phyloP scores from a whole-genome alignment of 2,888 invertebrate species.

The Apodemia duryi region DNA sequence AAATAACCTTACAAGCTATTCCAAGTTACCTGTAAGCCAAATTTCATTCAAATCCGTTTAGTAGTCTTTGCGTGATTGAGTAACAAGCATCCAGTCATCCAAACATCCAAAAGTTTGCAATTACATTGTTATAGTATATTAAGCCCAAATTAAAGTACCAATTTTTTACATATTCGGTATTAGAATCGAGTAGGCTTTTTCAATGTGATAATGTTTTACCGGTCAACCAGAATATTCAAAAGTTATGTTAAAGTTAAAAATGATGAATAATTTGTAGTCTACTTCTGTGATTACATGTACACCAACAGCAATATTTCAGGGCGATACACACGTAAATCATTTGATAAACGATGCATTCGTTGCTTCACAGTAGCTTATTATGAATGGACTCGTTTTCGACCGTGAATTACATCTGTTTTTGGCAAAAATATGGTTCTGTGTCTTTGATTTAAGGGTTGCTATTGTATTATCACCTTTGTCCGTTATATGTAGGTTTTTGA shows the following conservation, averaged over 20 bases:
- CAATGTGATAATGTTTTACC: too few relatives aligned
- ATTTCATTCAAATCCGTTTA: too few relatives aligned
- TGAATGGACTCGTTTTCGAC: conserved; percentile 27
- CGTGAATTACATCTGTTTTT: conserved; percentile 25
- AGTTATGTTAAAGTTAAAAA: background rate
- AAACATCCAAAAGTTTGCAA: too few relatives aligned
- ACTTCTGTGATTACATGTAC: conserved; percentile 4
- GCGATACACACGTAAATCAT: conserved; percentile 32
- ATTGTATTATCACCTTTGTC: conserved; percentile 11
- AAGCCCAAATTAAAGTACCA: too few relatives aligned
- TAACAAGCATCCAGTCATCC: too few relatives aligned
- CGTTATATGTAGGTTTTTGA: background rate
- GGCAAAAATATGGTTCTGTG: conserved; percentile 15
- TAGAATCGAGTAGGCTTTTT: too few relatives aligned
- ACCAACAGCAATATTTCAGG: conserved; percentile 28
- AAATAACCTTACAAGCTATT: too few relatives aligned
- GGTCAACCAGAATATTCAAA: too few relatives aligned
- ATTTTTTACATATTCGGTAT: too few relatives aligned
- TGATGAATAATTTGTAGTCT: background rate
- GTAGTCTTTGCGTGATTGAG: too few relatives aligned
- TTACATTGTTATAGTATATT: too few relatives aligned
- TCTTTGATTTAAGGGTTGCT: conserved; percentile 7
- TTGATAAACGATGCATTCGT: conserved; percentile 27
- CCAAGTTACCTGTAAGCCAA: too few relatives aligned
- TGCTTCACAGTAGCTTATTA: conserved; percentile 29